phyloP scores from a whole-genome alignment of 2,797 vertebrate genomes.

The Phataginus tetradactyla region DNA sequence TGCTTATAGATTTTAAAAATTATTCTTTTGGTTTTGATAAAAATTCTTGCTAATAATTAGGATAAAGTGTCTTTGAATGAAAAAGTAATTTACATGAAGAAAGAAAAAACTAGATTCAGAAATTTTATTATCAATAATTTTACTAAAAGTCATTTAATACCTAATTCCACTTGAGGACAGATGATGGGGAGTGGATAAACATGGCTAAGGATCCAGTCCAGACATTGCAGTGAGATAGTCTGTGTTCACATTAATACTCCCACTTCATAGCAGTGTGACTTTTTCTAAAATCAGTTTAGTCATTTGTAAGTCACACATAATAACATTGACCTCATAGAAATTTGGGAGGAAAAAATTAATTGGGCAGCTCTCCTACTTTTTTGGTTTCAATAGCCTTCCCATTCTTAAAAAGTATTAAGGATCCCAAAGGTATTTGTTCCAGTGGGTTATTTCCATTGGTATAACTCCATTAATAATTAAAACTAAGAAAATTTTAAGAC shows the following conservation, averaged over 20 bases:
- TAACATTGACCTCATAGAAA: background rate
- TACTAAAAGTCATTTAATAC: background rate
- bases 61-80: background rate
- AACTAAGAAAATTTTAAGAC: background rate
- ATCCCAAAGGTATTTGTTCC: background rate
- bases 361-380: background rate
- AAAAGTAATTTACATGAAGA: conserved; percentile 17
- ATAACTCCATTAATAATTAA: background rate
- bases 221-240: background rate
- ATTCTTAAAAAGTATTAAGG: background rate
- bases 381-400: background rate
- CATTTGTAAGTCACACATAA: background rate
- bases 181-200: background rate
- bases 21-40: background rate
- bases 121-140: conserved; percentile 17
- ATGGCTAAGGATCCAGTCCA: background rate
- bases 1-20: background rate
- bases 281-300: background rate
- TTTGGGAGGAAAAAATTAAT: background rate
- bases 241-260: background rate
- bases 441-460: background rate
- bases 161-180: background rate
- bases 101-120: background rate
- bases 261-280: background rate
- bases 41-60: conserved; percentile 7